Base-by-base conservation (phyloP, 2,113 vertebrate genomes). In the Tyto alba region DNA sequence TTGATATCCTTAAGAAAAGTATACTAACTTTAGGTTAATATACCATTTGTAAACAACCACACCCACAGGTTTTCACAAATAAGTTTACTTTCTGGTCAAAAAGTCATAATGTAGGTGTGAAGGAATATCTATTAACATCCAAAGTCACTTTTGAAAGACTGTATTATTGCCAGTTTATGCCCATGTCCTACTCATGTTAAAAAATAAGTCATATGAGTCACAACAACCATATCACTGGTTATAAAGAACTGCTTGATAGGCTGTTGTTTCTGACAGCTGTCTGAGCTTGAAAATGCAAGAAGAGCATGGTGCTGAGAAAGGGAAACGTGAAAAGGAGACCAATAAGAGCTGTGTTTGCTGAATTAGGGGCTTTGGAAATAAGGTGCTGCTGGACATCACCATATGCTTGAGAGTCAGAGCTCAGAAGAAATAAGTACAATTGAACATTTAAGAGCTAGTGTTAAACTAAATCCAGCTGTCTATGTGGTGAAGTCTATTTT, bases 401-500 rank as follows among this genome's bases (percentile, higher is more conserved):
- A 15, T 34, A 47, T 23, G 11, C 32, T 85, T 69, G 20, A 68
- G 22, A 78, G 72, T 81, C 38, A 89, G 59, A 83, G 27, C 52
- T 90, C 41, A 89, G 60, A 76, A 95, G 74, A 60, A 87, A 30
- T 92, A 77, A 79, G 25, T 66, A 56, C 68, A 89, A 64, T 16
- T 90, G 90, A 84, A 92, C 56, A 62, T 92, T 77, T 90, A 94
- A 93, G 69, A 96, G 53, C 62, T 89, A 57, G 36, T 79, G 23
- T 66, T 89, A 93, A 94, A 96, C 84, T 82, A 90, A 93, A 93
- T 84, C 83, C 92, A 96, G 47, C 72, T 93, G 79, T 75, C 59
- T 87, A 47, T 59, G 53, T 75, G 83, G 57, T 79, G 45, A 93
- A 89, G 40, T 79, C 34, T 90, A n/a, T 78, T 87, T 96, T 87